These are phyloP conservation scores for Nothobranchius kuhntae DNA, from an alignment of 2,113 vertebrate species.

Conservation along the genomic window DNA sequence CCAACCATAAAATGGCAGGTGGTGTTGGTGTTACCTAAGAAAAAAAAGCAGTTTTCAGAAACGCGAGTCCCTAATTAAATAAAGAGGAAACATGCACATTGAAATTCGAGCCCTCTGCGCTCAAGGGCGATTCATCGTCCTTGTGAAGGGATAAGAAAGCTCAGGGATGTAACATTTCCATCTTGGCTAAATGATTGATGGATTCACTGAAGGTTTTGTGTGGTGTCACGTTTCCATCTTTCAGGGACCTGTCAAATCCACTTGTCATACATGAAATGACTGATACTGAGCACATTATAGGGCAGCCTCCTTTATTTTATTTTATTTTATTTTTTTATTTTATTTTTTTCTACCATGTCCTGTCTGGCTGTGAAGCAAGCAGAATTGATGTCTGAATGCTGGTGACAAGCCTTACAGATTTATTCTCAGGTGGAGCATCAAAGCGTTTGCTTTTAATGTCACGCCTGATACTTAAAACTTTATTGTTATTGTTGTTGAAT, in stretches of 20 bases:
- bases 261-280: constrained; percentile 62
- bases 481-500: too few species aligned
- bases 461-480: too few species aligned
- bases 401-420: too few species aligned
- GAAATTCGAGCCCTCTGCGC: constrained; percentile 32
- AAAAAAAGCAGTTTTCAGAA: not conserved
- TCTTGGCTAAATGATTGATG: constrained; percentile 73
- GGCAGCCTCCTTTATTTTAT: constrained; percentile 45
- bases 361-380: too few species aligned
- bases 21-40: not conserved
- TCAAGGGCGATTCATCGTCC: constrained; percentile 45
- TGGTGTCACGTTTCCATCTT: constrained; percentile 71
- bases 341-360: too few species aligned
- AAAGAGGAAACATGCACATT: constrained; percentile 37
- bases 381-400: too few species aligned
- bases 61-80: constrained; percentile 2
- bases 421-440: too few species aligned
- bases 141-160: constrained; percentile 56
- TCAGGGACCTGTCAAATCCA: constrained; percentile 71
- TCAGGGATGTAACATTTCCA: constrained; percentile 60
- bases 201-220: constrained; percentile 63
- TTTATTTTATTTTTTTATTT: too few species aligned
- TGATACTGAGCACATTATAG: constrained; percentile 52
- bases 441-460: too few species aligned
- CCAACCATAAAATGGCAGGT: not conserved